A percentile compares a stretch with the other conserved stretches of the same genome.
Evolutionary conservation across 2,797 vertebrate genomes (phyloP).

Genomic region (Poeciliopsis gracilis): DNA sequence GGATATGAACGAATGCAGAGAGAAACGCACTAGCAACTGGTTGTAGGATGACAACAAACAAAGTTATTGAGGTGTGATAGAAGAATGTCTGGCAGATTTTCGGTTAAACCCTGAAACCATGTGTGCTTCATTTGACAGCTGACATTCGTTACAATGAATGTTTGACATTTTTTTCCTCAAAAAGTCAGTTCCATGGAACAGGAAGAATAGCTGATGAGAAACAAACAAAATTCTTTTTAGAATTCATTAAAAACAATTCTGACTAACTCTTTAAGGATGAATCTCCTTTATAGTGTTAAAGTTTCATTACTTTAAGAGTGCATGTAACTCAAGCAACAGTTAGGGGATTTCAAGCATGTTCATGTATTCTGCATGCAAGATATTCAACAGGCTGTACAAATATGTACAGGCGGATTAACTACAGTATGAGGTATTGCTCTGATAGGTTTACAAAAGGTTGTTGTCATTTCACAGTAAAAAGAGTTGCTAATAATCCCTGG

Average conservation of each 20-base stretch:
- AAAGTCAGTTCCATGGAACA: neutral
- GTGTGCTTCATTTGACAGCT: neutral
- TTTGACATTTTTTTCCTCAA: neutral
- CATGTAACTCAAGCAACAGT: neutral
- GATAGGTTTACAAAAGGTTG: neutral
- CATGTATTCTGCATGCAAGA: neutral
- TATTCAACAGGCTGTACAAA: neutral
- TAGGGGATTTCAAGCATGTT: neutral
- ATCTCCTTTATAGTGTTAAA: neutral
- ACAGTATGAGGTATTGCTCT: neutral
- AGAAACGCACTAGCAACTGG: neutral
- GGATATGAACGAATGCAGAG: constrained; percentile 11
- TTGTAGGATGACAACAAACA: constrained; percentile 6
- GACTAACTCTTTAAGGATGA: neutral
- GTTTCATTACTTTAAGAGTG: neutral
- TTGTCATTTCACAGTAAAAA: neutral
- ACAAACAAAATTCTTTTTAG: neutral
- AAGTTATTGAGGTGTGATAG: neutral
- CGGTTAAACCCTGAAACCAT: neutral
- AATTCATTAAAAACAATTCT: neutral
- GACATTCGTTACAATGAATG: neutral
- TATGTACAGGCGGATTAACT: neutral
- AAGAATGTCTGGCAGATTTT: constrained; percentile 7
- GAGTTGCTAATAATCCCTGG: neutral
- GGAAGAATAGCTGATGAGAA: neutral